A percentile compares a stretch with the other conserved stretches of the same genome.
These are phyloP conservation scores for Cheilosia urbana DNA, from an alignment of 2,888 invertebrate genomes.

Conservation along the genomic window DNA sequence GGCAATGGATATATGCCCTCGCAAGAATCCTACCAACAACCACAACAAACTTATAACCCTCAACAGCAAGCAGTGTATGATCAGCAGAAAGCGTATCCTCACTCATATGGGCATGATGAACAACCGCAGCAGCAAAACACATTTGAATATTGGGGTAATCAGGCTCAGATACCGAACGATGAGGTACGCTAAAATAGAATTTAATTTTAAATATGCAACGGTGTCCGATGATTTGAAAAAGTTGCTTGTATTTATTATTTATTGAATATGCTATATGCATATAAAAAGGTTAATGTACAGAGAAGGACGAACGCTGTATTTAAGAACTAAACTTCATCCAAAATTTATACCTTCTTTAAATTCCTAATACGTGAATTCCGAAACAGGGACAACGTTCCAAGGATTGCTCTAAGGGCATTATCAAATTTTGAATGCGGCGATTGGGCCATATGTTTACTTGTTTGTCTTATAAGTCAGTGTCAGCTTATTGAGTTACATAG, in stretches of 20 bases:
- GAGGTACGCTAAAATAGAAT: slow-evolving; percentile 57
- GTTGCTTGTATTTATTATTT: slow-evolving; percentile 2
- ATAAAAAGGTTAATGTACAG: neutral
- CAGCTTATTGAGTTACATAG: too few species aligned
- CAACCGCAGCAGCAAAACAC: slow-evolving; percentile 62
- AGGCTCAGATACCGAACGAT: slow-evolving; percentile 47
- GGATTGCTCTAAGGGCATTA: too few species aligned
- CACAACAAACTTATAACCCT: neutral
- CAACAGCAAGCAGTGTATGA: slow-evolving; percentile 67
- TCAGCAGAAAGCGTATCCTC: slow-evolving; percentile 60
- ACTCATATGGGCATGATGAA: slow-evolving; percentile 56
- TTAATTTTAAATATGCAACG: slow-evolving; percentile 6
- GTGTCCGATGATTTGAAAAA: slow-evolving; percentile 7
- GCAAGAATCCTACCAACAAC: slow-evolving; percentile 46
- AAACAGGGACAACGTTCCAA: too few species aligned
- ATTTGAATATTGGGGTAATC: slow-evolving; percentile 64
- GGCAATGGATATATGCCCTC: slow-evolving; percentile 52
- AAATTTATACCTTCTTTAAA: neutral
- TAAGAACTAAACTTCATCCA: neutral
- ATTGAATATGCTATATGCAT: neutral
- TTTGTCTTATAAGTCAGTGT: too few species aligned
- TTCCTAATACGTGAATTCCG: too few species aligned
- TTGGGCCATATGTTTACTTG: too few species aligned
- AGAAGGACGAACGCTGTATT: slow-evolving; percentile 17
- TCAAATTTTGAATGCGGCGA: too few species aligned